Evolutionary conservation across 2,888 invertebrate species (phyloP).

Genomic region (Beris morrisii): DNA sequence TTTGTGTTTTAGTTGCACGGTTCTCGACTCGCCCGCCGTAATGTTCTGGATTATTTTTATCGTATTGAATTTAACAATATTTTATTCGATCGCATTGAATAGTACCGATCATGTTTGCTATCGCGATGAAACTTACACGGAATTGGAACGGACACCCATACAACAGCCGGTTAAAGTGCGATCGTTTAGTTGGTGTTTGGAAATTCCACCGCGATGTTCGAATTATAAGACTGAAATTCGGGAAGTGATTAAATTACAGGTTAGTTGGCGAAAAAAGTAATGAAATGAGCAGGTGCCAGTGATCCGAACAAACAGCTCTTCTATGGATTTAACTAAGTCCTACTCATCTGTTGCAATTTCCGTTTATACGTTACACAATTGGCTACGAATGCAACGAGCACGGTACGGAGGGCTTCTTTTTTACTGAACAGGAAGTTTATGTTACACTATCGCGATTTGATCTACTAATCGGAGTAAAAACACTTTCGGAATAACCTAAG

Average conservation of each 20-base stretch:
- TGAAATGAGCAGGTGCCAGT: no score
- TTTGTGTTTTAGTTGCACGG: constrained; percentile 19
- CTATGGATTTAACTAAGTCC: no score
- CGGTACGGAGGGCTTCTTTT: no score
- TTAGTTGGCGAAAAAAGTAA: constrained; percentile 52
- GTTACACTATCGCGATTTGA: no score
- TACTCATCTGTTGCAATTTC: no score
- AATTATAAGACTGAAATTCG: constrained; percentile 70
- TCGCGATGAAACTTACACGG: constrained; percentile 61
- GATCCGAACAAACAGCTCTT: no score
- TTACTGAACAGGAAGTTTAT: no score
- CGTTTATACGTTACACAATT: no score
- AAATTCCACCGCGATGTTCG: constrained; percentile 79
- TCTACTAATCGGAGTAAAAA: no score
- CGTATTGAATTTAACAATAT: neutral
- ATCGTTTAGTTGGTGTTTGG: constrained; percentile 76
- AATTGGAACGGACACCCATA: constrained; percentile 48
- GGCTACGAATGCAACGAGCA: no score
- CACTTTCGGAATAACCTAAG: no score
- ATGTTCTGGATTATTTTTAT: constrained; percentile 14
- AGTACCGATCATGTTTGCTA: constrained; percentile 48
- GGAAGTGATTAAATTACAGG: constrained; percentile 70
- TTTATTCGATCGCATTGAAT: neutral
- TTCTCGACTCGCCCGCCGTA: constrained; percentile 4
- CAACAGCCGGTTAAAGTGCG: constrained; percentile 68